Conservation (phyloP, 1,140 invertebrate genomes). For the Antheraea mylitta region DNA sequence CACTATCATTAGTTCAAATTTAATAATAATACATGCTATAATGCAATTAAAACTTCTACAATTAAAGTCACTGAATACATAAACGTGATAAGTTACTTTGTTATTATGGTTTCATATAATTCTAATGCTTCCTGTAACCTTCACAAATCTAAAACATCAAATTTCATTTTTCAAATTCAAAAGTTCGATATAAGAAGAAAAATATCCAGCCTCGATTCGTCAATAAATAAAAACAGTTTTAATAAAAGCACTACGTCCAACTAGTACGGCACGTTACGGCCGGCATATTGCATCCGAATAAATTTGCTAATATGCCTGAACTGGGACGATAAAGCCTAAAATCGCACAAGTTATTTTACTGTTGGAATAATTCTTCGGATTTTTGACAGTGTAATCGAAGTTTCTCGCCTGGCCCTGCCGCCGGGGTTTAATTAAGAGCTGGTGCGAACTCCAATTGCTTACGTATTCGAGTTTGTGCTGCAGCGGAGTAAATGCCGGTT, state of each 20-base stretch:
- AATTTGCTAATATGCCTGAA: conserved; percentile 77
- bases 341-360: conserved; percentile 73
- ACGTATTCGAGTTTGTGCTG: conserved; percentile 24
- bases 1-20: too few relatives aligned
- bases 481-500: conserved; percentile 30
- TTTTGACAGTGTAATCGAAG: conserved; percentile 78
- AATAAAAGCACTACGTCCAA: conserved; percentile 69
- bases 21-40: too few relatives aligned
- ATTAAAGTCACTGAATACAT: too few relatives aligned
- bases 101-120: neutral
- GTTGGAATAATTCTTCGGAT: conserved; percentile 75
- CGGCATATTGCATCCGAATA: conserved; percentile 74
- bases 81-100: neutral
- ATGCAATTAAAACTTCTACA: too few relatives aligned
- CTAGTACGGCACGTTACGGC: conserved; percentile 44
- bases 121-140: neutral
- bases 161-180: conserved; percentile 15
- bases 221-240: conserved; percentile 77
- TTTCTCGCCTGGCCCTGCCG: conserved; percentile 68
- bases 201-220: conserved; percentile 48
- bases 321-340: conserved; percentile 74
- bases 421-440: conserved; percentile 68
- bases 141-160: neutral
- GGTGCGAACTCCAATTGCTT: conserved; percentile 45
- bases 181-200: conserved; percentile 28